These are phyloP conservation scores for Chloropsis hardwickii DNA, from an alignment of 2,113 vertebrate genomes.

Conservation along the genomic window DNA sequence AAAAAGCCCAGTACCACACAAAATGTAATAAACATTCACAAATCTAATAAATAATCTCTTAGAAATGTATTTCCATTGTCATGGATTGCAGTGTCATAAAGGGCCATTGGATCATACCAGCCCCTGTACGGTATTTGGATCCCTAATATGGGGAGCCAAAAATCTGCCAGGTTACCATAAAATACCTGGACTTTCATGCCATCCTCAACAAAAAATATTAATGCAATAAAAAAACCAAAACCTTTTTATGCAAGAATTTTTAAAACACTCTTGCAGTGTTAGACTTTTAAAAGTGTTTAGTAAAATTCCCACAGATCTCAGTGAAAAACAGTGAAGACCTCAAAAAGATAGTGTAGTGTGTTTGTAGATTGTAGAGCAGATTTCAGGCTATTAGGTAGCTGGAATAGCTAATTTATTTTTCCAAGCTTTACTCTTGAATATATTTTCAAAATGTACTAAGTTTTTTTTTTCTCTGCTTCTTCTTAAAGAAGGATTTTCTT, in stretches of 20 bases:
- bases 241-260: not conserved
- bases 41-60: not conserved
- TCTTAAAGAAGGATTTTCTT: not conserved
- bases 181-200: not conserved
- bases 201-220: not conserved
- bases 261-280: not conserved
- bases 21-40: not conserved
- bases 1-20: not conserved
- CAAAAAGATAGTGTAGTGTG: not conserved
- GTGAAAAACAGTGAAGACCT: conserved; percentile 6
- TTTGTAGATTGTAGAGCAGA: not conserved
- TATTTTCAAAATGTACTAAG: not conserved
- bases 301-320: not conserved
- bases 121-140: no score
- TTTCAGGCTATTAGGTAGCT: conserved; percentile 2
- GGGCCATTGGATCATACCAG: not conserved
- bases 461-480: not conserved
- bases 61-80: not conserved
- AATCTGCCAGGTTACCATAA: not conserved
- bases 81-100: not conserved
- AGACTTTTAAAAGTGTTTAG: not conserved
- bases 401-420: not conserved
- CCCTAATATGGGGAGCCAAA: not conserved
- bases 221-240: not conserved
- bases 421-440: not conserved